These are phyloP conservation scores for Hoplias malabaricus DNA, from an alignment of 2,113 vertebrate species.

Conservation along the genomic window DNA sequence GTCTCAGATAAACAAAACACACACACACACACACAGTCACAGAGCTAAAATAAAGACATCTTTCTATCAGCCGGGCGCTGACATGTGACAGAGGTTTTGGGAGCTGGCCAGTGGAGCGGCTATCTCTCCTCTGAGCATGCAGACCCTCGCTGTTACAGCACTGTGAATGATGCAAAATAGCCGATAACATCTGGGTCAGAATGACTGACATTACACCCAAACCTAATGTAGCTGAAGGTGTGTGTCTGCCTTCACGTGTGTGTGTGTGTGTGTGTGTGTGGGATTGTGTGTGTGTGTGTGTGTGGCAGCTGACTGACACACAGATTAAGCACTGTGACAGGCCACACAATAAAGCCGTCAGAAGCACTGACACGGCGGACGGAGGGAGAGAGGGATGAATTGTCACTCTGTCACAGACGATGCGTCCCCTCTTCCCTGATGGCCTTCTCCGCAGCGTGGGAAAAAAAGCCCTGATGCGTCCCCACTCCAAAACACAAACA, in stretches of 20 bases:
- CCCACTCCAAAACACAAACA: not conserved
- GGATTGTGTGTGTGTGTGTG: conserved; percentile 68
- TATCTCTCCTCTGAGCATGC: conserved; percentile 63
- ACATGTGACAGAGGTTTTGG: conserved; percentile 75
- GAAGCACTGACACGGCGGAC: conserved; percentile 86
- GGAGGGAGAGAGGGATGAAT: conserved; percentile 82
- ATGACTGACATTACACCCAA: conserved; percentile 80
- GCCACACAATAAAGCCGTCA: conserved; percentile 87
- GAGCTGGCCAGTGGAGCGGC: conserved; percentile 71
- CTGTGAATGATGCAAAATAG: conserved; percentile 79
- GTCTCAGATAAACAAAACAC: conserved; percentile 69
- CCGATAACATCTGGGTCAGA: conserved; percentile 72
- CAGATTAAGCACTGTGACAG: conserved; percentile 90
- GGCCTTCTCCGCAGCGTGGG: conserved; percentile 75
- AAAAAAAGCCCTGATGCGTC: conserved; percentile 58
- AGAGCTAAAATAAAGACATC: conserved; percentile 51
- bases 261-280: conserved; percentile 64
- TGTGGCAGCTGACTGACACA: conserved; percentile 78
- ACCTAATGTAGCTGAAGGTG: conserved; percentile 80
- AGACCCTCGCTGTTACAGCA: conserved; percentile 56
- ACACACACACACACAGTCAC: too few relatives aligned
- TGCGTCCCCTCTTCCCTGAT: conserved; percentile 82
- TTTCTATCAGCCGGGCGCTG: conserved; percentile 71
- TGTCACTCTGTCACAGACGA: conserved; percentile 85
- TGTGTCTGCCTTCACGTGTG: conserved; percentile 66